These are phyloP conservation scores for Pungitius pungitius DNA, from an alignment of 2,113 vertebrate species.

Conservation along the genomic window DNA sequence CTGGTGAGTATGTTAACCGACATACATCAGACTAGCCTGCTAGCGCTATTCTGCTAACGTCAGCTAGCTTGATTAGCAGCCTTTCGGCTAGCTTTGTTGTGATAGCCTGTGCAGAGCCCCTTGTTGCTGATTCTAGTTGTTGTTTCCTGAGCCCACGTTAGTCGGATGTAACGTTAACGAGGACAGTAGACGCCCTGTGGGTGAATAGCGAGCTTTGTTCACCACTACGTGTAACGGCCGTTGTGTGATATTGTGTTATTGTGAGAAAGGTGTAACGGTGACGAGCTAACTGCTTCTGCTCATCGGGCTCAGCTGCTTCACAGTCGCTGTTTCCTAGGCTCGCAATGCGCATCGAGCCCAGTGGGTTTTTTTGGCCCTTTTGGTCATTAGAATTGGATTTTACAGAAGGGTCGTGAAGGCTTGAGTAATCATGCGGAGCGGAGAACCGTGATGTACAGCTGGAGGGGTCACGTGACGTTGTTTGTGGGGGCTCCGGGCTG, in stretches of 20 bases:
- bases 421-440: background rate
- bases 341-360: too few species aligned
- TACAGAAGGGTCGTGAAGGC: background rate
- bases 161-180: background rate
- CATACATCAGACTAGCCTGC: background rate
- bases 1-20: conserved; percentile 56
- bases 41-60: conserved; percentile 19
- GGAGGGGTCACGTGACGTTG: background rate
- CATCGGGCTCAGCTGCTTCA: conserved; percentile 18
- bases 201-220: background rate
- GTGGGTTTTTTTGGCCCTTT: background rate
- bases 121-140: background rate
- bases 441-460: background rate
- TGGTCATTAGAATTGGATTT: background rate
- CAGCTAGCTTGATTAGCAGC: conserved; percentile 20
- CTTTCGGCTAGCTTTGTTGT: conserved; percentile 60
- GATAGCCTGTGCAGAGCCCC: conserved; percentile 43
- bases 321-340: background rate
- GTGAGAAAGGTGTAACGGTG: background rate
- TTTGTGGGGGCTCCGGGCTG: background rate
- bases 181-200: rapidly evolving
- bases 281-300: background rate
- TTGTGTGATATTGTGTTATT: too few species aligned
- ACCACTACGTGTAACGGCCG: background rate
- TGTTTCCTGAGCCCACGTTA: background rate